These are phyloP conservation scores for Bilobella aurantiaca DNA, from an alignment of 1,140 invertebrate species.

Conservation along the genomic window DNA sequence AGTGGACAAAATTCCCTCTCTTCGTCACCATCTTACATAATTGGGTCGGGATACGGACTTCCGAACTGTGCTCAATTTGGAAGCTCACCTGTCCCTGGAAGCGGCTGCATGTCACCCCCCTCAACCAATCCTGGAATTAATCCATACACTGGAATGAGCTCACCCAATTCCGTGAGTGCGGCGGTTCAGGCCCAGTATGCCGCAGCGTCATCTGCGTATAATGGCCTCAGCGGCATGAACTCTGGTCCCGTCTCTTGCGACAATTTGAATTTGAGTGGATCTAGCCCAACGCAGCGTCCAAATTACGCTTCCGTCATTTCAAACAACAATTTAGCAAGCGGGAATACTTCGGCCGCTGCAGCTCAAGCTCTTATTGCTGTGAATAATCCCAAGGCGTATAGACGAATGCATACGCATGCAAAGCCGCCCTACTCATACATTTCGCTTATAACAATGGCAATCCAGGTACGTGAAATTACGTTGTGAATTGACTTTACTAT, in stretches of 20 bases:
- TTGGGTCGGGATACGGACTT: constrained; percentile 8
- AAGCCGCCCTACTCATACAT: constrained; percentile 99
- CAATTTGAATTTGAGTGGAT: constrained; percentile 32
- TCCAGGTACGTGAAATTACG: constrained; percentile 47
- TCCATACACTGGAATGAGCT: constrained; percentile 23
- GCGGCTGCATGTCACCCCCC: constrained; percentile 27
- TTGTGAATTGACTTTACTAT: too few species aligned
- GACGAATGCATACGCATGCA: constrained; percentile 88
- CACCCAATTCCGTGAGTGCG: constrained; percentile 13
- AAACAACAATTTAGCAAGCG: constrained; percentile 52
- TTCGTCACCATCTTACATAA: constrained; percentile 26
- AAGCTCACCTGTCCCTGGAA: constrained; percentile 4
- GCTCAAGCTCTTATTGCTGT: constrained; percentile 48
- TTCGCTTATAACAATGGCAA: constrained; percentile 98
- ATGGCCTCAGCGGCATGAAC: constrained; percentile 20
- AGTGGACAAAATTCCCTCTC: constrained; percentile 25
- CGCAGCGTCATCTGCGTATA: constrained; percentile 8
- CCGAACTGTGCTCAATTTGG: constrained; percentile 29
- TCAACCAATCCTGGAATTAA: constrained; percentile 13
- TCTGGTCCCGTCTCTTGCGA: constrained; percentile 31
- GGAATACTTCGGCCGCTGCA: neutral
- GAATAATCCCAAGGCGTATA: constrained; percentile 76
- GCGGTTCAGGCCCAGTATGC: neutral
- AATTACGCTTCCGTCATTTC: constrained; percentile 44
- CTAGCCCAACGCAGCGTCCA: constrained; percentile 24